Percentiles rank a stretch among this genome's conserved stretches.
These are phyloP conservation scores for Hemiscyllium ocellatum DNA, from an alignment of 2,113 vertebrate species.

Conservation along the genomic window DNA sequence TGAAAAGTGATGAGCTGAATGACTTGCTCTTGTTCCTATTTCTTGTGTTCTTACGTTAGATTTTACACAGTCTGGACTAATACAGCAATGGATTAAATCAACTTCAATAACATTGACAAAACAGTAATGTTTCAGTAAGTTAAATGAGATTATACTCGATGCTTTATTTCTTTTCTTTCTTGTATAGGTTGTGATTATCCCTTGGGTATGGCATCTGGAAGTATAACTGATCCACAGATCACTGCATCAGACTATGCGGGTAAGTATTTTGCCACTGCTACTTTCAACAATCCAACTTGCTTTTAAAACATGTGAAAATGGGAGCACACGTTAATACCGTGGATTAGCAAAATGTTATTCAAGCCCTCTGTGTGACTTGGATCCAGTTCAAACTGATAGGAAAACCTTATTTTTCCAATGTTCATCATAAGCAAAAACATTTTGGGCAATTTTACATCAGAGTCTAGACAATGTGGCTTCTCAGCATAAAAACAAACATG, in stretches of 20 bases:
- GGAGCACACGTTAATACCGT: neutral
- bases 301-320: neutral
- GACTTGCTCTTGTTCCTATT: neutral
- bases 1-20: neutral
- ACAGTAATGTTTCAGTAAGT: neutral
- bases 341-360: neutral
- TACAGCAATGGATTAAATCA: neutral
- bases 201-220: constrained; percentile 70
- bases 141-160: neutral
- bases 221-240: constrained; percentile 70
- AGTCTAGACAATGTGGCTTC: neutral
- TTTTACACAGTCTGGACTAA: neutral
- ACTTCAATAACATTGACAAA: neutral
- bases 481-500: neutral
- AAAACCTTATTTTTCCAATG: neutral
- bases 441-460: neutral
- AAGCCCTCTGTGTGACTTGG: neutral
- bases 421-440: neutral
- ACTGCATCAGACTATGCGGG: constrained; percentile 63
- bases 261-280: constrained; percentile 46
- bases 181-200: constrained; percentile 71
- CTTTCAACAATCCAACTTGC: neutral
- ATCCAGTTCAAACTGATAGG: neutral
- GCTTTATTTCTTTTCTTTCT: neutral
- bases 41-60: neutral